Evolutionary conservation across 2,113 vertebrate species (phyloP), one percentile per base, ranked within the genome.

Genomic region (Chrysochloris asiatica): DNA sequence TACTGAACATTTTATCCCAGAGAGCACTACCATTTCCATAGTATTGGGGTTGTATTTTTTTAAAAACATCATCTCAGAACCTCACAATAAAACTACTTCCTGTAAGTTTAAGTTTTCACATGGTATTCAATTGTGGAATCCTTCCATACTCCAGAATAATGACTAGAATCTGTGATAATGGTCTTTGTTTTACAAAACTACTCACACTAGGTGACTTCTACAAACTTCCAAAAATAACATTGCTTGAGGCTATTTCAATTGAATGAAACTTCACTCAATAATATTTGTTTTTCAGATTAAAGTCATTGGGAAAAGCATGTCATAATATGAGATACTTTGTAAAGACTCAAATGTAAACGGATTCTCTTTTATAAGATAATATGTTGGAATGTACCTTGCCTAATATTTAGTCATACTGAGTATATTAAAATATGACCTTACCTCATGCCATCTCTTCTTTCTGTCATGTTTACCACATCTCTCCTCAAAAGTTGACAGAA

Each of bases 211-310:
- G 71, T 77, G 28, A 91, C 38, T 84, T 78, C 22, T 59, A 14
- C 6, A 75, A 80, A 28, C 24, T 77, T n/a, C n/a, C n/a, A n/a
- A n/a, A n/a, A 59, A 45, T 54, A 87, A 13, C 26, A 84, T 76
- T 72, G 6, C 52, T 59, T 26, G 26, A 82, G 13, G 14, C 63
- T 38, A 11, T 92, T 92, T 73, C 52, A 28, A 33, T 19, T 36
- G 78, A 82, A 33, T 69, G 17, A 56, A 45, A 61, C 33, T 50
- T 28, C 33, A 83, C 13, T 36, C 9, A 56, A 33, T 61, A 33
- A 36, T 48, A 19, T 88, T 81, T 81, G 16, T 78, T 93, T 36
- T 79, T 86, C 47, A 80, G 38, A 83, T 86, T 54, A 88, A 90
- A 82, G 24, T 79, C 48, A 83, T 59, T 86, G 59, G 83, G 52